Percentiles rank a stretch among this genome's conserved stretches.
Evolutionary conservation across 2,113 vertebrate species (phyloP).

Genomic region (Clarias magur): DNA sequence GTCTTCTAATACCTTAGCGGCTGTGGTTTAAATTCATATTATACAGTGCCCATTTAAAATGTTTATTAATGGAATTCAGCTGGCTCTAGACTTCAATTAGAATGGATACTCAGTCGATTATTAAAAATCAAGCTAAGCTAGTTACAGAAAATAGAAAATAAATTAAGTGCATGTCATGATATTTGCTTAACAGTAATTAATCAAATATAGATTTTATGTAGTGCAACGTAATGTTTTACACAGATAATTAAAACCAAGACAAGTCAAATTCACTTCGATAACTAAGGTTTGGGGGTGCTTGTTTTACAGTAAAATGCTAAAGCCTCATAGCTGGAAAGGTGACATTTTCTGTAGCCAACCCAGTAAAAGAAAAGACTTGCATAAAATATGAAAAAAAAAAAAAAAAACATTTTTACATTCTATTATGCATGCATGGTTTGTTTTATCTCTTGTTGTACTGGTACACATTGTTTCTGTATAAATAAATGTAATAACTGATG

Average conservation of each 20-base stretch:
- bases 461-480: not conserved
- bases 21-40: too few species aligned
- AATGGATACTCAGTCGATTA: not conserved
- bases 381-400: not conserved
- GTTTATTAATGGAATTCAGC: not conserved
- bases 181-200: not conserved
- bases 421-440: not conserved
- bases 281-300: not conserved
- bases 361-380: not conserved
- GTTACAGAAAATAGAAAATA: not conserved
- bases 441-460: not conserved
- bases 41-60: not conserved
- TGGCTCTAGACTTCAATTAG: not conserved
- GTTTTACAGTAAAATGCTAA: not conserved
- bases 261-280: not conserved
- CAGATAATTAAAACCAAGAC: not conserved
- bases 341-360: not conserved
- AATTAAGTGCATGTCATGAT: not conserved
- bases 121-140: not conserved
- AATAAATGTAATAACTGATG: not conserved
- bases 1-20: too few species aligned
- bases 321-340: not conserved
- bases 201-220: not conserved
- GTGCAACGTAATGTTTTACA: not conserved
- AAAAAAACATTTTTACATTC: not conserved